Evolutionary conservation across 2,113 vertebrate genomes (phyloP).

Genomic region (Todiramphus saurophagus): DNA sequence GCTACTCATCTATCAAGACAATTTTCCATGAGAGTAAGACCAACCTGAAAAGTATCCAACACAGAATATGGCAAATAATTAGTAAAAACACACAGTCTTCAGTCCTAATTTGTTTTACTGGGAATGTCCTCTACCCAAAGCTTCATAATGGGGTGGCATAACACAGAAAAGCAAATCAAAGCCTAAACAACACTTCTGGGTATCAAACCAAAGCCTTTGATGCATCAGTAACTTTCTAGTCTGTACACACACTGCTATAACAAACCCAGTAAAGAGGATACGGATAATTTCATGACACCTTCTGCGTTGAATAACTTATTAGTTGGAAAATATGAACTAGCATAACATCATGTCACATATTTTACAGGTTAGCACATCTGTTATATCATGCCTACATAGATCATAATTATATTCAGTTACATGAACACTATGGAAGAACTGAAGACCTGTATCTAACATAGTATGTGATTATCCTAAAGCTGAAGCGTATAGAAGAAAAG

Average conservation of each 20-base stretch:
- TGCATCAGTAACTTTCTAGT: background rate
- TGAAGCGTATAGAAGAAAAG: slow-evolving; percentile 13
- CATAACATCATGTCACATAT: background rate
- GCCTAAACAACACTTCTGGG: background rate
- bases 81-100: slow-evolving; percentile 20
- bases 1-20: slow-evolving; percentile 60
- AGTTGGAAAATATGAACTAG: too few species aligned
- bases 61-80: slow-evolving; percentile 27
- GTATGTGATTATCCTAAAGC: background rate
- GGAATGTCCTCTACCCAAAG: background rate
- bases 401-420: background rate
- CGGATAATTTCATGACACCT: background rate
- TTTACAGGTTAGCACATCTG: background rate
- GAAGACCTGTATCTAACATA: background rate
- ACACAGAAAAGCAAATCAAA: slow-evolving; percentile 25
- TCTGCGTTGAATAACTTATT: slow-evolving; percentile 1
- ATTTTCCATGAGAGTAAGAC: slow-evolving; percentile 39
- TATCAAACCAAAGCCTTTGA: slow-evolving; percentile 11
- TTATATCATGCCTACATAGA: background rate
- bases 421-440: background rate
- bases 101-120: slow-evolving; percentile 4
- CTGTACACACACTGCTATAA: background rate
- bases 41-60: slow-evolving; percentile 21
- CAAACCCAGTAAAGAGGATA: slow-evolving; percentile 18
- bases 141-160: background rate